phyloP scores from a whole-genome alignment of 2,113 vertebrate species.

The Burhinus bistriatus region DNA sequence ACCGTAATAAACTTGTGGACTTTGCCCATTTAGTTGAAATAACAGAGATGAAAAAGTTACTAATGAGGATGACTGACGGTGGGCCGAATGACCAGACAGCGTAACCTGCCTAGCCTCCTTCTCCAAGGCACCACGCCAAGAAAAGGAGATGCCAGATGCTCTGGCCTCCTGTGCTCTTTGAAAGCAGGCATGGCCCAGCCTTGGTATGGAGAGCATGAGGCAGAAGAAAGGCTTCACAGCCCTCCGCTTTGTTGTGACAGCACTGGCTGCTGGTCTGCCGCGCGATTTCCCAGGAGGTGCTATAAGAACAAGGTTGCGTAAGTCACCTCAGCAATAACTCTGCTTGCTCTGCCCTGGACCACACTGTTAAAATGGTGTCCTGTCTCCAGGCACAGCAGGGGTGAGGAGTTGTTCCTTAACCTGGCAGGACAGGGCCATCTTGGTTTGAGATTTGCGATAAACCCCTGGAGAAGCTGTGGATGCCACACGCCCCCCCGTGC shows the following conservation, averaged over 20 bases:
- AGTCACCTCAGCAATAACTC: not conserved
- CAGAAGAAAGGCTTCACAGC: not conserved
- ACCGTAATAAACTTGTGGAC: not conserved
- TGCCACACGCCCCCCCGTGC: fast-evolving
- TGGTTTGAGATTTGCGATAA: not conserved
- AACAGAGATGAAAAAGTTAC: not conserved
- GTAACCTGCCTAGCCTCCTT: not conserved
- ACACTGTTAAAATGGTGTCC: not conserved
- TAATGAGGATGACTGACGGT: not conserved
- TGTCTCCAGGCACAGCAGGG: not conserved
- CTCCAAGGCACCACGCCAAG: not conserved
- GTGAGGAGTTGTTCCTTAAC: not conserved
- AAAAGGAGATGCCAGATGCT: not conserved
- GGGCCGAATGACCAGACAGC: not conserved
- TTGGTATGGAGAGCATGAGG: not conserved
- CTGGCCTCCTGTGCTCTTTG: not conserved
- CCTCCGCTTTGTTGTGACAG: not conserved
- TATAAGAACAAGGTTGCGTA: not conserved
- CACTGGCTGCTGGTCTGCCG: not conserved
- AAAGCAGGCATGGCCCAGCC: not conserved
- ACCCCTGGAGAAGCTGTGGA: not conserved
- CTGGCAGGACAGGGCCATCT: not conserved
- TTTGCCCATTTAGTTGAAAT: not conserved
- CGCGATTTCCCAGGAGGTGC: not conserved
- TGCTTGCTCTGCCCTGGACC: not conserved